Conservation (phyloP, 2,888 invertebrate genomes). For the Xestia ashworthii region DNA sequence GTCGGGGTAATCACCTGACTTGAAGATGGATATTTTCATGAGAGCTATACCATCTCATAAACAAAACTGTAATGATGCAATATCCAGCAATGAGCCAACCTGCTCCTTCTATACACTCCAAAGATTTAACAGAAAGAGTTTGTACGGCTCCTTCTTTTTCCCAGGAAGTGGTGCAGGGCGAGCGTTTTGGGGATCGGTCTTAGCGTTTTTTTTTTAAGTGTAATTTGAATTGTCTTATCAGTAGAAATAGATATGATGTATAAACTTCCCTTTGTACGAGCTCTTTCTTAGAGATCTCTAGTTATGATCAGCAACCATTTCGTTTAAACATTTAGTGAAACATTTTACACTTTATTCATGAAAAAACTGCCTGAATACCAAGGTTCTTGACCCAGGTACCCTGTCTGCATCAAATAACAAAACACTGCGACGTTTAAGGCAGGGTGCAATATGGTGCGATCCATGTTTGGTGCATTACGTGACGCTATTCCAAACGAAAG, state of each 20-base stretch:
- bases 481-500: constrained; percentile 21
- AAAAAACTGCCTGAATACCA: background rate
- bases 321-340: too few species aligned
- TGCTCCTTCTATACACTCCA: too few species aligned
- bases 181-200: background rate
- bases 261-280: background rate
- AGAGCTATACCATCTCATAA: background rate
- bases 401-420: constrained; percentile 21
- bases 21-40: background rate
- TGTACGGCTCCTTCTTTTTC: too few species aligned
- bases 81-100: background rate
- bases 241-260: too few species aligned
- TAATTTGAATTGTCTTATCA: background rate
- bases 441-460: constrained; percentile 14
- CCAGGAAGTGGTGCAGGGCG: background rate
- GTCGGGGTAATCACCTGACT: background rate
- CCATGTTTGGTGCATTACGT: constrained; percentile 30
- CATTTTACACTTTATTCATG: too few species aligned
- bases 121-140: too few species aligned
- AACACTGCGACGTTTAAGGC: constrained; percentile 20
- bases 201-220: background rate
- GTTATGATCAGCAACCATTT: background rate
- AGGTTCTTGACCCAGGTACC: constrained; percentile 38
- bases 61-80: background rate
- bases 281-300: background rate